These are phyloP conservation scores for Pongo pygmaeus DNA, from an alignment of 2,113 vertebrate genomes.

Conservation along the genomic window DNA sequence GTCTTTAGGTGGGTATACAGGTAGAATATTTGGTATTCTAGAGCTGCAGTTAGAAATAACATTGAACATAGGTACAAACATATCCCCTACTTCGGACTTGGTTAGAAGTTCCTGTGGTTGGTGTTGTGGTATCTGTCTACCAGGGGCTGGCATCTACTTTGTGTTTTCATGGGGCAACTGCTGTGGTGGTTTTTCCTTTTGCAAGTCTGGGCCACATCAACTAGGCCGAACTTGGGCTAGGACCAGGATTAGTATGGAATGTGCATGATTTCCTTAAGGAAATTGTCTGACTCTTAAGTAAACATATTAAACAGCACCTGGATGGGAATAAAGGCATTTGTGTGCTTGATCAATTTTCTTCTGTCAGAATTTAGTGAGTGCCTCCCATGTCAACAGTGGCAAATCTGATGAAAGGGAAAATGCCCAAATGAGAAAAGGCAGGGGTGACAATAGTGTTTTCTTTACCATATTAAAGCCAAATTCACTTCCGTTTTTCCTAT, in stretches of 20 bases:
- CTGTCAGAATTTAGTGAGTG: not conserved
- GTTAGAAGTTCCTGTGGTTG: not conserved
- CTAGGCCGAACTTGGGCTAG: not conserved
- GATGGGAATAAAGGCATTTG: constrained; percentile 33
- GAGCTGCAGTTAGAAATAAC: too few species aligned
- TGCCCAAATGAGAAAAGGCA: not conserved
- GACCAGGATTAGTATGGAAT: constrained; percentile 39
- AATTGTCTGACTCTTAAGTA: constrained; percentile 37
- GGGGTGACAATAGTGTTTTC: not conserved
- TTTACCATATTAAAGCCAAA: not conserved
- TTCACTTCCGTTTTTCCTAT: not conserved
- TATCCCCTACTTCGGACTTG: not conserved
- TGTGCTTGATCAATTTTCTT: constrained; percentile 3
- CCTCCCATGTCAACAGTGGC: not conserved
- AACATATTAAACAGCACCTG: constrained; percentile 54
- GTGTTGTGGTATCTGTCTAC: too few species aligned
- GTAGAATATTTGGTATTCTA: not conserved
- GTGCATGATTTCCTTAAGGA: constrained; percentile 58
- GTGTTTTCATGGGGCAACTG: not conserved
- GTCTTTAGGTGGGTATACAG: not conserved
- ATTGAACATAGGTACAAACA: too few species aligned
- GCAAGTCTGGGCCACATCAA: not conserved
- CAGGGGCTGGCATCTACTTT: not conserved
- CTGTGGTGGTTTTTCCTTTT: not conserved
- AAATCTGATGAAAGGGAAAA: not conserved